A percentile compares a stretch with the other conserved stretches of the same genome.
Evolutionary conservation across 2,797 vertebrate species (phyloP).

Genomic region (Dermochelys coriacea): DNA sequence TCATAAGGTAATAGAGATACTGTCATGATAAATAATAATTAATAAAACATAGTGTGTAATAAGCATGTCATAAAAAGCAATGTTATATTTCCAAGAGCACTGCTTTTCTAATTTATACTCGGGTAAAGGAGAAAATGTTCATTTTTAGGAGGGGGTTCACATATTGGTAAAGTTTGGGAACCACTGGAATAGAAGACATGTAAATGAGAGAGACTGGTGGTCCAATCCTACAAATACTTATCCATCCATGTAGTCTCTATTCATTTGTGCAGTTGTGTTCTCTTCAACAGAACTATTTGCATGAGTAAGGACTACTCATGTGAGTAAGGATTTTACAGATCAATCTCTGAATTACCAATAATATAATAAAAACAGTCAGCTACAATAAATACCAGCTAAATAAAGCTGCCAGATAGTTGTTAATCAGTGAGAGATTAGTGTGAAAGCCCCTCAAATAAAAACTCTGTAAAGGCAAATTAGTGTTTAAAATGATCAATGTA

Average conservation of each 20-base stretch:
- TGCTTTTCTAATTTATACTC: no score
- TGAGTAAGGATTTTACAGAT: background rate
- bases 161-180: no score
- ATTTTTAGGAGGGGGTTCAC: no score
- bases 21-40: no score
- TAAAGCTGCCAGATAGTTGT: background rate
- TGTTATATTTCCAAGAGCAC: no score
- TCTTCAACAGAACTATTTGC: background rate
- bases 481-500: background rate
- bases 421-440: background rate
- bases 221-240: background rate
- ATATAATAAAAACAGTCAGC: background rate
- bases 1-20: no score
- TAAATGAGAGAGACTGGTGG: background rate
- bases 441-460: slow-evolving; percentile 6
- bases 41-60: no score
- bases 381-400: slow-evolving; percentile 11
- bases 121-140: no score
- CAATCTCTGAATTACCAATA: background rate
- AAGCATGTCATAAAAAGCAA: no score
- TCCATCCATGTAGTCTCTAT: background rate
- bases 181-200: background rate
- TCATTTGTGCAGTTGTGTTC: background rate
- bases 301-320: background rate
- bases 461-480: slow-evolving; percentile 21